Conservation (phyloP, 2,113 vertebrate genomes). For the Alethe castanea region DNA sequence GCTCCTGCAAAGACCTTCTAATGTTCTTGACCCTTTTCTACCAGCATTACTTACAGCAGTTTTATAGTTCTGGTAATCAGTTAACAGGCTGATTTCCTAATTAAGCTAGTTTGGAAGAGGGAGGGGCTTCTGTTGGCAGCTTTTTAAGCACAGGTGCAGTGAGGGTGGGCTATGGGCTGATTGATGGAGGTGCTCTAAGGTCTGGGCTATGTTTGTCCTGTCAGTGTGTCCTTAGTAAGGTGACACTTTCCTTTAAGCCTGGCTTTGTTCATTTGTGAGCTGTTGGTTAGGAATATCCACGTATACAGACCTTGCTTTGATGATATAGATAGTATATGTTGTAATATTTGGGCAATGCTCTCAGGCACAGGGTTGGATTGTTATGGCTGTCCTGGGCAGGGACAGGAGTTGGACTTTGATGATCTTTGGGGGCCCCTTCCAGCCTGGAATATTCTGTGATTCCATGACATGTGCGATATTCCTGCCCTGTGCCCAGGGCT, state of each 20-base stretch:
- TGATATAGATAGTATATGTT: accelerated
- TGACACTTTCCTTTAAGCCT: background rate
- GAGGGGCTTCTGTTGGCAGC: background rate
- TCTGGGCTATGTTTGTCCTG: background rate
- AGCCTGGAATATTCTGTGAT: background rate
- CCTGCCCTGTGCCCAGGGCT: too few species aligned
- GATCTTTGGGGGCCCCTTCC: background rate
- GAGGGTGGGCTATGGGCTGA: accelerated
- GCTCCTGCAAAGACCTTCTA: accelerated
- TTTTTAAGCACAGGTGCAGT: background rate
- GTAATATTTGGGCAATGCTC: accelerated
- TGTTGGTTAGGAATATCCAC: accelerated
- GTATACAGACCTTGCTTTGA: accelerated
- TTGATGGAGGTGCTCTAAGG: accelerated
- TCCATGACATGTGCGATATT: accelerated
- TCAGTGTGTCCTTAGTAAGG: background rate
- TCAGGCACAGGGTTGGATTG: background rate
- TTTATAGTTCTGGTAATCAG: constrained; percentile 12
- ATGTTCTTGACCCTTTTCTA: accelerated
- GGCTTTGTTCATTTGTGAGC: too few species aligned
- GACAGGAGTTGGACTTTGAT: background rate
- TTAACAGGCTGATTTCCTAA: background rate
- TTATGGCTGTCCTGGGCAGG: too few species aligned
- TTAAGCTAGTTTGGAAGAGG: background rate
- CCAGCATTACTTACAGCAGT: accelerated